Base-by-base conservation (phyloP, 1,140 invertebrate species). In the Hypothenemus hampei region DNA sequence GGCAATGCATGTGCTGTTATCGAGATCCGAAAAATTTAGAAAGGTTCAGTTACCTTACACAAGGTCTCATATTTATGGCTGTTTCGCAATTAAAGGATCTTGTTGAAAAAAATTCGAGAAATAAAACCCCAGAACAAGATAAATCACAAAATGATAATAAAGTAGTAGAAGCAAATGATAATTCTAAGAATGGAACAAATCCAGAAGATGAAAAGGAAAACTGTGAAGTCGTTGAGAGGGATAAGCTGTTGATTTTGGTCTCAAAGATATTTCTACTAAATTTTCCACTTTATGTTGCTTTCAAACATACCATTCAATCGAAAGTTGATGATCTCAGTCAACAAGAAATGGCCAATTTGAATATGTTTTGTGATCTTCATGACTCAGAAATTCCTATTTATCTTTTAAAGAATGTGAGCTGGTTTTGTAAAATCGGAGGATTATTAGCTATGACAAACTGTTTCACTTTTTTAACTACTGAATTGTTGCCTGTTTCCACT, bases 1-100 rank as follows among this genome's bases (percentile, higher is more conserved):
- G 88, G 65, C 91, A 93, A 75, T 95, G 91, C 69, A 90, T 92
- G 83, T 93, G 90, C 72, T 90, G 89, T 74, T 93, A 90, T 72
- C 82, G 90, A 57, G 91, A 93, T 74, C 79, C 81, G 46, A 91
- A 91, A 72, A 93, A 93, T 68, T 89, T 91, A 75, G 90, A 93
- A 71, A 78, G 89, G 61, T 89, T 93, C 65, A 91, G 90, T 72
- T 78, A 87, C 65, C 75, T 93, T 45, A 86, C 90, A 35, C 90
- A 93, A 67, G 86, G 86, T 46, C 80, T 93, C 55, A 81, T 93
- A 39, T 80, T 81, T 57, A 75, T 85, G 45, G 80, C 83, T 29
- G 80, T 88, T 18, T 83, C 81, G 68, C 84, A 87, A 68, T 72
- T 88, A n/a, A 85, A 87, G 71, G 75, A 78, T 60, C 78, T 88